Conservation (phyloP, 1,140 invertebrate species). For the Neocloeon triangulifer region DNA sequence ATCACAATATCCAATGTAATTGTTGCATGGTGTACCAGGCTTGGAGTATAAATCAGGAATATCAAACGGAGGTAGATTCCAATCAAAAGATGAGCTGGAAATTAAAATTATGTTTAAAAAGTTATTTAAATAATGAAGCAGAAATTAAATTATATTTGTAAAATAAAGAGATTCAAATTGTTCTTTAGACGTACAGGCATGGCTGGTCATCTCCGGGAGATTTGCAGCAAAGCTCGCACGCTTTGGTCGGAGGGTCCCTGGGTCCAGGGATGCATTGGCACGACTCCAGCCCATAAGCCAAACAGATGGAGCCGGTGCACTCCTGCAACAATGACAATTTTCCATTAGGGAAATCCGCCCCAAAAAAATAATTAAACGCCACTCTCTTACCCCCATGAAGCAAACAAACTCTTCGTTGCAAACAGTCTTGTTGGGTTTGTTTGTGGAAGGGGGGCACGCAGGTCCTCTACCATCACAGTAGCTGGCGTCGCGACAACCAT, state of each 20-base stretch:
- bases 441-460: slow-evolving; percentile 70
- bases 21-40: slow-evolving; percentile 87
- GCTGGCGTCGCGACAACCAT: slow-evolving; percentile 75
- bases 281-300: slow-evolving; percentile 82
- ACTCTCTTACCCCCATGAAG: slow-evolving; percentile 69
- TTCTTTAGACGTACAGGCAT: slow-evolving; percentile 25
- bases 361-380: slow-evolving; percentile 2
- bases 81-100: slow-evolving; percentile 69
- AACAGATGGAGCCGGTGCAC: slow-evolving; percentile 80
- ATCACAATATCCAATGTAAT: slow-evolving; percentile 98
- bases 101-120: slow-evolving; percentile 2
- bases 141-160: neutral
- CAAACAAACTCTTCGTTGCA: slow-evolving; percentile 88
- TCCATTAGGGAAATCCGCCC: neutral
- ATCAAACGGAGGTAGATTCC: slow-evolving; percentile 70
- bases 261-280: slow-evolving; percentile 72
- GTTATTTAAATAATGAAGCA: neutral
- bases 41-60: slow-evolving; percentile 86
- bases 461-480: slow-evolving; percentile 70
- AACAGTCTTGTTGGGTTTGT: slow-evolving; percentile 82
- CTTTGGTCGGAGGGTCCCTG: slow-evolving; percentile 54
- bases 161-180: neutral
- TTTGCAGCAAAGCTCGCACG: slow-evolving; percentile 78
- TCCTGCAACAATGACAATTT: slow-evolving; percentile 26
- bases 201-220: slow-evolving; percentile 58